A percentile compares a stretch with the other conserved stretches of the same genome.
Conservation (phyloP, 2,797 vertebrate genomes). For the Aldrovandia affinis region DNA sequence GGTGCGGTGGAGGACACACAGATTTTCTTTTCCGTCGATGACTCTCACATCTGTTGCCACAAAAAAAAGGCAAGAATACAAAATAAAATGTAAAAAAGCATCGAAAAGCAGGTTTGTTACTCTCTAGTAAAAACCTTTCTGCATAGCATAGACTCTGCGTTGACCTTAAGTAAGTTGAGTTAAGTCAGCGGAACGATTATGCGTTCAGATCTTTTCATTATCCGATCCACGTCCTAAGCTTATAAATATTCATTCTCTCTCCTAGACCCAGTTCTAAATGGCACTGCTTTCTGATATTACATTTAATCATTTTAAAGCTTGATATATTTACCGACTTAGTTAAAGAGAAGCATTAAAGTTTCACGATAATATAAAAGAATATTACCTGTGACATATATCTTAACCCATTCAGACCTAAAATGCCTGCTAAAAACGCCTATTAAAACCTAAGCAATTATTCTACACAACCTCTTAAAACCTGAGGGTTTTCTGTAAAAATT, state of each 20-base stretch:
- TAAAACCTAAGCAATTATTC: no score
- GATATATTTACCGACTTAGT: not conserved
- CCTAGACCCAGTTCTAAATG: not conserved
- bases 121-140: not conserved
- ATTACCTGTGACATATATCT: not conserved
- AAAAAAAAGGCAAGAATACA: not conserved
- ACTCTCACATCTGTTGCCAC: not conserved
- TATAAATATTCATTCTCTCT: not conserved
- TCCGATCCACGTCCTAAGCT: no score
- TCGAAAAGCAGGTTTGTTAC: not conserved
- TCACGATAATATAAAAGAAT: not conserved
- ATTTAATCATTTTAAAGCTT: not conserved
- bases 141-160: not conserved
- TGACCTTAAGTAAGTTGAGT: not conserved
- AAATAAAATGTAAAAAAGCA: not conserved
- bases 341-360: not conserved
- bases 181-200: not conserved
- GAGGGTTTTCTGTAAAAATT: no score
- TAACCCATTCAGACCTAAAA: no score
- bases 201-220: not conserved
- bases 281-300: not conserved
- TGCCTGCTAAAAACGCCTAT: no score
- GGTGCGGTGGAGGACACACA: not conserved
- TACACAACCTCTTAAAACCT: no score
- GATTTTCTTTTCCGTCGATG: constrained; percentile 3